These are phyloP conservation scores for Gallinago solitaria DNA, from an alignment of 2,797 vertebrate genomes.

Conservation along the genomic window DNA sequence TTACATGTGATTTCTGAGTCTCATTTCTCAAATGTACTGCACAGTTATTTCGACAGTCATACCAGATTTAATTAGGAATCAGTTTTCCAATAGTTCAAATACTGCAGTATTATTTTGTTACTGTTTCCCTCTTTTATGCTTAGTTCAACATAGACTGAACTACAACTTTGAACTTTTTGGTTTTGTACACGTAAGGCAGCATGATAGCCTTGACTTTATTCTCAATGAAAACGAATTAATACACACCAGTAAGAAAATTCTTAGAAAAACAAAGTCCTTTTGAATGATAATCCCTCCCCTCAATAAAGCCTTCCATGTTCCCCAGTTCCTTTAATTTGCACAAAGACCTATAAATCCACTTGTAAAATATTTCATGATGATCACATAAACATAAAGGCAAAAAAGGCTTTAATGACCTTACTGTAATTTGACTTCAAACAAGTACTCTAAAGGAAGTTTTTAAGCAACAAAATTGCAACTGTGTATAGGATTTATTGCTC, in stretches of 20 bases:
- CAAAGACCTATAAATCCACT: background rate
- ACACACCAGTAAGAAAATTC: background rate
- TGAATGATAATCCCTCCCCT: background rate
- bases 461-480: background rate
- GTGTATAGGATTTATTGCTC: background rate
- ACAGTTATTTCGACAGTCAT: conserved; percentile 1
- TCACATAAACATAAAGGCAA: background rate
- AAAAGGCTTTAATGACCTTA: background rate
- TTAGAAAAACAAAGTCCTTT: background rate
- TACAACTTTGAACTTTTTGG: background rate
- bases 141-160: background rate
- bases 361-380: background rate
- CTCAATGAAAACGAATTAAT: background rate
- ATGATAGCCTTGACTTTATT: background rate
- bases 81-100: background rate
- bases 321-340: background rate
- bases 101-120: background rate
- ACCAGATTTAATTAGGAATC: conserved; percentile 35
- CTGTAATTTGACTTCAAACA: background rate
- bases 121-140: background rate
- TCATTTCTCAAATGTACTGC: conserved; percentile 13
- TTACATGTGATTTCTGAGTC: background rate
- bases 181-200: background rate
- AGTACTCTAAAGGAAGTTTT: background rate
- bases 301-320: background rate